Evolutionary conservation across 2,888 invertebrate genomes (phyloP).

Genomic region (Netelia inedita): DNA sequence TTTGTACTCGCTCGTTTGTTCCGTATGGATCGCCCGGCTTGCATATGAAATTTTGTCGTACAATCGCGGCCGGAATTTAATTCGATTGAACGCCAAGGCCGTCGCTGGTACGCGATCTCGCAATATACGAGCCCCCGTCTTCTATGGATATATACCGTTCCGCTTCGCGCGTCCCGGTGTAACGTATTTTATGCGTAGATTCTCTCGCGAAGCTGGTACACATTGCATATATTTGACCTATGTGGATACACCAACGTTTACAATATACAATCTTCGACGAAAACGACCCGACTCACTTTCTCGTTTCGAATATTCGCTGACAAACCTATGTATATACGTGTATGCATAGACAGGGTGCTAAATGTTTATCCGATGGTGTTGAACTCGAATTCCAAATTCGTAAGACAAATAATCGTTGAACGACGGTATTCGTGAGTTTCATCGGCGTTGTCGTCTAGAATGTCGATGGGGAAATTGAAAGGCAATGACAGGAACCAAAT

Average conservation of each 20-base stretch:
- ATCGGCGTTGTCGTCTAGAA: slow-evolving; percentile 3
- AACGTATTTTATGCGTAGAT: background rate
- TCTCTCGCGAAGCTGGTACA: background rate
- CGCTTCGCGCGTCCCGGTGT: background rate
- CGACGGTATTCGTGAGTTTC: background rate
- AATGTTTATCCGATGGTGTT: background rate
- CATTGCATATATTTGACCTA: slow-evolving; percentile 4
- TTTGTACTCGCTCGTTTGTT: slow-evolving; percentile 16
- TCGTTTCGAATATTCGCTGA: background rate
- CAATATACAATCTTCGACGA: background rate
- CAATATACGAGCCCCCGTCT: slow-evolving; percentile 9
- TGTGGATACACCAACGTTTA: background rate
- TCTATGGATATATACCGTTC: background rate
- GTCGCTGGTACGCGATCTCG: slow-evolving; percentile 8
- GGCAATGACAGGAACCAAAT: background rate
- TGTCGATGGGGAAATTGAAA: background rate
- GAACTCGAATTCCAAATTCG: background rate
- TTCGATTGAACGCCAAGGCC: slow-evolving; percentile 32
- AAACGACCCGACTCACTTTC: background rate
- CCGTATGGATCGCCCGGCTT: slow-evolving; percentile 28
- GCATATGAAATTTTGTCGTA: slow-evolving; percentile 60
- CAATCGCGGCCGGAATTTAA: slow-evolving; percentile 58
- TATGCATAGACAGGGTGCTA: background rate
- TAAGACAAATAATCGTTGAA: slow-evolving; percentile 12
- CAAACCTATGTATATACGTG: background rate